Conservation (phyloP, 2,113 vertebrate species). For the Megaptera novaeangliae region DNA sequence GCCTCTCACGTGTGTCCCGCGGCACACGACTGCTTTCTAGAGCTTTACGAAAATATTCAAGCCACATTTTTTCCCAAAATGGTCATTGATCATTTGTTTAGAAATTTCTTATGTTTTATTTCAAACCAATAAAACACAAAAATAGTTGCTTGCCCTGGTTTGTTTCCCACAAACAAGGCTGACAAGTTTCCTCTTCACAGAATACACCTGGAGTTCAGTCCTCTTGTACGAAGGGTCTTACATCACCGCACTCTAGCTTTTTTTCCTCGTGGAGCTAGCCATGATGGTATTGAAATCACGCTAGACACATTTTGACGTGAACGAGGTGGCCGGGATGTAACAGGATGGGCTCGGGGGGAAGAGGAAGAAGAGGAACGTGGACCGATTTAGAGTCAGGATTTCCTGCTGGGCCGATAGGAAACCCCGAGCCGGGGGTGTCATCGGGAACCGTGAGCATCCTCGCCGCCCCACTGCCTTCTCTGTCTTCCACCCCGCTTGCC, state of each 20-base stretch:
- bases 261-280: background rate
- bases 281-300: rapidly evolving
- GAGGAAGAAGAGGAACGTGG: rapidly evolving
- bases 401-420: background rate
- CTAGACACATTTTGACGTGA: background rate
- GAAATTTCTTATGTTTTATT: background rate
- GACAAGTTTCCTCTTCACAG: rapidly evolving
- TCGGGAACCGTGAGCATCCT: rapidly evolving
- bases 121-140: background rate
- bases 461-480: rapidly evolving
- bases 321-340: rapidly evolving
- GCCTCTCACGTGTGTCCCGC: rapidly evolving
- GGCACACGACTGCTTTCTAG: rapidly evolving
- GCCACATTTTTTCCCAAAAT: background rate
- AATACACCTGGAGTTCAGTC: rapidly evolving
- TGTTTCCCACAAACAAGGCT: background rate
- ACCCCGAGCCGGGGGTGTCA: rapidly evolving
- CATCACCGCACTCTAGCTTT: rapidly evolving
- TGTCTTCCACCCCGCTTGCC: no score
- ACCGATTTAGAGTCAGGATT: background rate
- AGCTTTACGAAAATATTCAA: background rate
- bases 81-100: background rate
- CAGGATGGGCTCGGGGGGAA: background rate
- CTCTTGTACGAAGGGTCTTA: rapidly evolving
- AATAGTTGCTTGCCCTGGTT: background rate